Evolutionary conservation across 2,113 vertebrate genomes (phyloP), one percentile per base, ranked within the genome.

Genomic region (Cervus canadensis): DNA sequence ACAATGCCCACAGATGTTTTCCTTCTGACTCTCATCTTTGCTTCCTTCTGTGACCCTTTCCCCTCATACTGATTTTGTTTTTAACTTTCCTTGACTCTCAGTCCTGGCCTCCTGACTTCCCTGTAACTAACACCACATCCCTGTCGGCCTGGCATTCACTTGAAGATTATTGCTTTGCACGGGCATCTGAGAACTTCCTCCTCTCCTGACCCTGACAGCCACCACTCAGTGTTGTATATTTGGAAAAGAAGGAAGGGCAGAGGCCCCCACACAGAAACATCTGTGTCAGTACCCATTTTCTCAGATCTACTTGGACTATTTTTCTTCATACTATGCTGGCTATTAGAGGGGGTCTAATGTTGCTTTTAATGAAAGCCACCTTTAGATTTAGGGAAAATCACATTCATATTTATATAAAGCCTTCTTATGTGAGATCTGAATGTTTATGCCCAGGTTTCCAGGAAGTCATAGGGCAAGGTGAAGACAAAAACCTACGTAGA

Each of bases 81-180:
- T 98, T 97, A 98, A 96, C 92, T 98, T 98, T 98, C 57, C 82
- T 98, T 98, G 97, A 97, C 91, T 96, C 96, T 89, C 88, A 96
- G 0, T 67, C 85, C 98, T 57, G 12, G 62, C 89, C 82, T 98
- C 94, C 89, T 97, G 91, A 98, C 97, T 98, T 92, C 59, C 84
- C 36, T 87, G 97, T 98, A 98, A 98, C 97, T 98, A 98, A 96
- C 59, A 91, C 87, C 96, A 76, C 95, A 95, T 79, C 28, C 40
- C 93, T 97, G 67, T 96, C 76, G 78, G 57, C 83, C 79, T 87
- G 52, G 26, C 86, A 82, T 98, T 96, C 96, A 96, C 97, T 98
- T 98, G 89, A 98, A 97, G 92, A 97, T 97, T 93, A 97, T 78
- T 98, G 92, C 87, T 97, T 92, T 98, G 84, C 91, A n/a, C 81